Evolutionary conservation across 2,113 vertebrate species (phyloP).

Genomic region (Corynorhinus townsendii): DNA sequence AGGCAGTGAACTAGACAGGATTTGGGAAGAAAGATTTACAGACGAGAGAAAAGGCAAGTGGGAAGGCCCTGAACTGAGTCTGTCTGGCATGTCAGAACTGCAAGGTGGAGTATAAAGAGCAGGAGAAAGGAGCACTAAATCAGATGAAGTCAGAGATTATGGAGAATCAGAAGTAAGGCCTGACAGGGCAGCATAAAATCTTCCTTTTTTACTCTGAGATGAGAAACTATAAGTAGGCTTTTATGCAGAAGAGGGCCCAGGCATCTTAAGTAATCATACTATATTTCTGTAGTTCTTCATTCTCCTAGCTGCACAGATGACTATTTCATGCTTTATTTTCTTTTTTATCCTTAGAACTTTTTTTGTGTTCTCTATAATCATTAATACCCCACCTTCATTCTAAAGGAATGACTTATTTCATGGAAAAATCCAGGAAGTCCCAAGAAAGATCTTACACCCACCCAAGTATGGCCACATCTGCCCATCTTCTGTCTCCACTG

Average conservation of each 20-base stretch:
- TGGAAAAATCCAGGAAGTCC: not conserved
- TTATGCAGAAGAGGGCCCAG: not conserved
- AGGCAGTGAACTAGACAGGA: rapidly evolving
- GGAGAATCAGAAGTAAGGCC: not conserved
- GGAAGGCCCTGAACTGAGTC: too few relatives aligned
- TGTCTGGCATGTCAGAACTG: not conserved
- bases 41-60: not conserved
- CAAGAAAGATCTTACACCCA: not conserved
- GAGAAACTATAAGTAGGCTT: not conserved
- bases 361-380: not conserved
- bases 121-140: too few relatives aligned
- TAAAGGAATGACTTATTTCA: not conserved
- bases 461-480: too few relatives aligned
- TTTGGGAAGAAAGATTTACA: not conserved
- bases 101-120: not conserved
- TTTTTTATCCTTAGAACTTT: not conserved
- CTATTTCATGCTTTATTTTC: not conserved
- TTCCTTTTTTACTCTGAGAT: not conserved
- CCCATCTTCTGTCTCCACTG: not conserved
- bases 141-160: too few relatives aligned
- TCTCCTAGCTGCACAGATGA: not conserved
- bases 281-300: too few relatives aligned
- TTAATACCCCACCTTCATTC: not conserved
- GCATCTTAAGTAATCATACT: too few relatives aligned
- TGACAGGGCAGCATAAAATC: not conserved